Evolutionary conservation across 1,140 invertebrate species (phyloP), one percentile per base, ranked within the genome.

Genomic region (Sarcophaga peregrina): DNA sequence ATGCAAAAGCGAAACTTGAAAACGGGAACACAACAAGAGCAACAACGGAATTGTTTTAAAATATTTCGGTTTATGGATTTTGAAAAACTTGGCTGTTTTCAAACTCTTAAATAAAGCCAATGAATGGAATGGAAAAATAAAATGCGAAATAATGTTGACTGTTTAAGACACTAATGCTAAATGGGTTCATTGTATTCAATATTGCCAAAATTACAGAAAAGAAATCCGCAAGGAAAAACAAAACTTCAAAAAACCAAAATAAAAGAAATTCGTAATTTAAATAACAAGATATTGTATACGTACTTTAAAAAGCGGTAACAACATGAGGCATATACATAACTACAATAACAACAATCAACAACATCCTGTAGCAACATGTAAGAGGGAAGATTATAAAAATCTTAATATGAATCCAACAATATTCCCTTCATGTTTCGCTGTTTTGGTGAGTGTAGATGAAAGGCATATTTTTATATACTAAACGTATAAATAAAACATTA

Each of bases 401-500:
- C 11, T 58, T 58, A 15, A 15, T 58, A 58, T 58, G n/a, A 58
- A 58, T 58, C 11, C 50, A 47, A 7, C n/a, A n/a, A n/a, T 78
- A 13, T 78, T 50, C 17, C 50, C 17, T 74, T 74, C 7, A 13
- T 74, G 7, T 46, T 25, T n/a, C n/a, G 73, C 46, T 75, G 45
- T 15, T 75, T 47, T 58, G 10, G 46, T 13, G 47, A 47, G 8
- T 50, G 75, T 78, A 78, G 50, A 78, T 47, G n/a, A 78, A 78
- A 78, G 75, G 75, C 75, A 78, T 78, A 78, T 78, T 78, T 78
- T 78, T 78, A 78, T 78, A 47, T 47, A 78, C 50, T 50, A 78
- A 78, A 78, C 75, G 48, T 78, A 78, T 78, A 78, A 78, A 78
- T 78, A 78, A 78, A 50, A 78, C 75, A 78, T 78, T 78, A 78